A percentile compares a stretch with the other conserved stretches of the same genome.
These are phyloP conservation scores for Enteromius argenteus DNA, from an alignment of 2,797 vertebrate species.

Conservation along the genomic window DNA sequence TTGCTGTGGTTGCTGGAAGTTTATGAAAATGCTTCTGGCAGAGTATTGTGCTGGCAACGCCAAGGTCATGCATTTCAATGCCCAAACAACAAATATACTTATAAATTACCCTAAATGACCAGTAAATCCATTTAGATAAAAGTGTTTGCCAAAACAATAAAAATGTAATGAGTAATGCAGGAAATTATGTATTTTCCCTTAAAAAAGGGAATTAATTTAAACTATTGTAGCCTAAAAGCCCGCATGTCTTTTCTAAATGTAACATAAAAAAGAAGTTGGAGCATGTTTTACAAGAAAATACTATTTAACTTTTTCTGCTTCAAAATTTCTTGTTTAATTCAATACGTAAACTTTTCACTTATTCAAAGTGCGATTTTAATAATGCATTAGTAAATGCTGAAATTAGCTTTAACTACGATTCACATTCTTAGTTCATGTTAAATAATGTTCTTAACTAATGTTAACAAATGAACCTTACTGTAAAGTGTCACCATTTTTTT, in stretches of 20 bases:
- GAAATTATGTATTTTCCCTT: background rate
- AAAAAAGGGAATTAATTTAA: background rate
- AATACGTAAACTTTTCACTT: too few relatives aligned
- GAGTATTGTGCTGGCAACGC: background rate
- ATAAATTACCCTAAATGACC: background rate
- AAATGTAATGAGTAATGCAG: background rate
- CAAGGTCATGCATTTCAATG: background rate
- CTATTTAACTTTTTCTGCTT: too few relatives aligned
- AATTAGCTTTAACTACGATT: too few relatives aligned
- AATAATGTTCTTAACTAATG: too few relatives aligned
- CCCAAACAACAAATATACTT: background rate
- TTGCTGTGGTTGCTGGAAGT: background rate
- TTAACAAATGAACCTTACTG: too few relatives aligned
- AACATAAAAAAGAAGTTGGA: background rate
- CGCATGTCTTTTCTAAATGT: background rate
- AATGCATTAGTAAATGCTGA: too few relatives aligned
- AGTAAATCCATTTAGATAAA: background rate
- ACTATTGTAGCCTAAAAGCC: background rate
- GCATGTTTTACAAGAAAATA: too few relatives aligned
- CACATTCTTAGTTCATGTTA: too few relatives aligned
- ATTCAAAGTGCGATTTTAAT: too few relatives aligned
- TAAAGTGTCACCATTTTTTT: too few relatives aligned
- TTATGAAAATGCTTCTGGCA: constrained; percentile 1
- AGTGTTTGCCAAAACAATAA: background rate
- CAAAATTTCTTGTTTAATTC: too few relatives aligned